Evolutionary conservation across 2,888 invertebrate genomes (phyloP).

Genomic region (Ferrisia virgata): DNA sequence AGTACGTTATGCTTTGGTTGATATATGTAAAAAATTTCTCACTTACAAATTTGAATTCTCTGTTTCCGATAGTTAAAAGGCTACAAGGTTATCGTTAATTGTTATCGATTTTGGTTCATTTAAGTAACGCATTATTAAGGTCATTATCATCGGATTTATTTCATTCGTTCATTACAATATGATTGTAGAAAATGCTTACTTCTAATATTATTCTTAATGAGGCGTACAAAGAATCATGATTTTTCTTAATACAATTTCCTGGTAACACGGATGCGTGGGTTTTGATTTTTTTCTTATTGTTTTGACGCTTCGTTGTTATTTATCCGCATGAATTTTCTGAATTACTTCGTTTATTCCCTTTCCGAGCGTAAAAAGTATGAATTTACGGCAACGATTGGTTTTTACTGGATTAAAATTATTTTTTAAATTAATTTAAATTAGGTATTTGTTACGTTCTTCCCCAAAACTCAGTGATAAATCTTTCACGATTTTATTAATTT

Average conservation of each 20-base stretch:
- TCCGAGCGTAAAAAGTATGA: not conserved
- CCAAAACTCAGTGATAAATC: not conserved
- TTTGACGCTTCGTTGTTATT: not conserved
- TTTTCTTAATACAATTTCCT: not conserved
- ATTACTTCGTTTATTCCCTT: not conserved
- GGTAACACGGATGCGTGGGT: not conserved
- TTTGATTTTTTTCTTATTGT: not conserved
- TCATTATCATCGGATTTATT: slow-evolving; percentile 26
- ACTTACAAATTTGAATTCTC: slow-evolving; percentile 17
- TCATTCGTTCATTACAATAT: not conserved
- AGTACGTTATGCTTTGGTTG: slow-evolving; percentile 1
- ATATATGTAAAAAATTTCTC: slow-evolving; percentile 7
- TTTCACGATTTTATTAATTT: not conserved
- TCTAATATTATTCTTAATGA: not conserved
- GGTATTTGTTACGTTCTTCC: not conserved
- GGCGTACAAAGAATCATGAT: not conserved
- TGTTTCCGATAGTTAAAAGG: slow-evolving; percentile 6
- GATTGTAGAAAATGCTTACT: not conserved
- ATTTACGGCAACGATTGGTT: not conserved
- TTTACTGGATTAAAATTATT: not conserved
- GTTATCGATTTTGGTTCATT: slow-evolving; percentile 23
- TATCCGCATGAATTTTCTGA: not conserved
- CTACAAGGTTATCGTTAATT: slow-evolving; percentile 29
- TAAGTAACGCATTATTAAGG: slow-evolving; percentile 14
- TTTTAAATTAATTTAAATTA: not conserved